Percentiles rank a stretch among this genome's conserved stretches.
Conservation (phyloP, 2,113 vertebrate genomes). For the Phalacrocorax carbo region DNA sequence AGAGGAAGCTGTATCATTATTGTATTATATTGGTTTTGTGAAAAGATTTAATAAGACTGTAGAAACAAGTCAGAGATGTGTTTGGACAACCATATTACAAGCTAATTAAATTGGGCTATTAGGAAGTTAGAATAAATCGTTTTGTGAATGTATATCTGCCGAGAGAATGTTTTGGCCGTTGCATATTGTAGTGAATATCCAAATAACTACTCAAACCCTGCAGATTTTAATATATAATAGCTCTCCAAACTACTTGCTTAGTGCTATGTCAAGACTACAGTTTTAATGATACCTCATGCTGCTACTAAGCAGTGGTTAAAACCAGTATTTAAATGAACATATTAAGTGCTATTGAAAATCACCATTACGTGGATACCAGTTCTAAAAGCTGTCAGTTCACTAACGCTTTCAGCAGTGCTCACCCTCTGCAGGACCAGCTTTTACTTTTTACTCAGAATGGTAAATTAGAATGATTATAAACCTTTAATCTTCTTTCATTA, state of each 20-base stretch:
- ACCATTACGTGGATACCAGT: not conserved
- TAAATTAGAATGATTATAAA: conserved; percentile 60
- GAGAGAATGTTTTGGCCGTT: not conserved
- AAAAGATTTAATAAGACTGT: not conserved
- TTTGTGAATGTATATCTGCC: not conserved
- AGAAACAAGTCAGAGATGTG: not conserved
- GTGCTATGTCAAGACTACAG: conserved; percentile 8
- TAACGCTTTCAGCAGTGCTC: conserved; percentile 14
- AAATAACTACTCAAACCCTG: not conserved
- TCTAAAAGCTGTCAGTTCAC: not conserved
- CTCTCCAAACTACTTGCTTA: not conserved
- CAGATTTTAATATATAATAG: conserved; percentile 28
- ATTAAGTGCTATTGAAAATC: conserved; percentile 40
- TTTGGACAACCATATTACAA: not conserved
- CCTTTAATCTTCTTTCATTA: conserved; percentile 48
- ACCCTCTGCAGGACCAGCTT: conserved; percentile 21
- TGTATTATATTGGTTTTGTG: not conserved
- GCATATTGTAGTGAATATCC: not conserved
- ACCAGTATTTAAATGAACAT: not conserved
- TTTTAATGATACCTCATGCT: conserved; percentile 49
- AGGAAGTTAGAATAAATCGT: conserved; percentile 18
- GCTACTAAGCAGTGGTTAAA: conserved; percentile 56
- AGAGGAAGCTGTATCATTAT: not conserved
- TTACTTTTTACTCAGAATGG: conserved; percentile 13
- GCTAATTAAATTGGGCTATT: not conserved